phyloP scores from a whole-genome alignment of 2,113 vertebrate genomes.

The Sula dactylatra region DNA sequence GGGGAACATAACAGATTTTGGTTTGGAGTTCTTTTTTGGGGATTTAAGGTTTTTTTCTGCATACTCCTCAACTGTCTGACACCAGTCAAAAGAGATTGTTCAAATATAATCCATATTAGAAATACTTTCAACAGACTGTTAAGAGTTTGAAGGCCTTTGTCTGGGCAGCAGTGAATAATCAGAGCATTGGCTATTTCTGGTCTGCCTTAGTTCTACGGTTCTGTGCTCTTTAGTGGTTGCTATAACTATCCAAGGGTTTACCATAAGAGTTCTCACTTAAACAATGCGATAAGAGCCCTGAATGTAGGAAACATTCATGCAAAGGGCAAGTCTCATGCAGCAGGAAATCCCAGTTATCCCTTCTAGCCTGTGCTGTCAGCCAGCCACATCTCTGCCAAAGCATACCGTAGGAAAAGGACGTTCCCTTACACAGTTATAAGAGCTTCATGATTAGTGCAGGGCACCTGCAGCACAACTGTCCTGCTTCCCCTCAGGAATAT shows the following conservation, averaged over 20 bases:
- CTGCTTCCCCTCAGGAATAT: not conserved
- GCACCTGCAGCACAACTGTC: not conserved
- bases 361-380: slow-evolving; percentile 51
- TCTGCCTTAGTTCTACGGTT: not conserved
- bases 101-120: not conserved
- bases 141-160: not conserved
- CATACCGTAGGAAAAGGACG: slow-evolving; percentile 55
- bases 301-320: slow-evolving; percentile 70
- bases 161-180: not conserved
- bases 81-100: not conserved
- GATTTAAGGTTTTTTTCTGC: not conserved
- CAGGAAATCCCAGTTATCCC: slow-evolving; percentile 77
- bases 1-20: not conserved
- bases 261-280: slow-evolving; percentile 51
- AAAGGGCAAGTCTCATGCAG: slow-evolving; percentile 73
- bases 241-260: slow-evolving; percentile 67
- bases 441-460: slow-evolving; percentile 38
- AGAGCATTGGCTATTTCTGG: not conserved
- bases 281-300: slow-evolving; percentile 69
- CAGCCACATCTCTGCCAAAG: slow-evolving; percentile 52
- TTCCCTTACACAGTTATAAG: slow-evolving; percentile 62
- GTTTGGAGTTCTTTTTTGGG: not conserved
- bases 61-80: not conserved
- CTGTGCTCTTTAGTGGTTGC: slow-evolving; percentile 43
- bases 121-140: not conserved